These are phyloP conservation scores for Polydrusus cervinus DNA, from an alignment of 2,888 invertebrate species.

Conservation along the genomic window DNA sequence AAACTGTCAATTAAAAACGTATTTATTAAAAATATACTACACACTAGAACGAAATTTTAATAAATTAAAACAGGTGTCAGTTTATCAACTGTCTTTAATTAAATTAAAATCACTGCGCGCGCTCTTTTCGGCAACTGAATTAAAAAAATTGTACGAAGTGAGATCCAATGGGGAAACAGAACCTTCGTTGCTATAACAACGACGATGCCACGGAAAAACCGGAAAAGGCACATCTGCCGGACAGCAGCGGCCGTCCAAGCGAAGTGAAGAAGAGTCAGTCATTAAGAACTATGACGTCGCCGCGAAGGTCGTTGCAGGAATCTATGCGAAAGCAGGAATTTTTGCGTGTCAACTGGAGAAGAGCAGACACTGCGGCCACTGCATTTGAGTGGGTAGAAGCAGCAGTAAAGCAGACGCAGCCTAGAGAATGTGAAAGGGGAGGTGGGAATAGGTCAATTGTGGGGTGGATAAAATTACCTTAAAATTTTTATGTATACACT, in stretches of 20 bases:
- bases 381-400: slow-evolving; percentile 26
- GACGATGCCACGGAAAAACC: slow-evolving; percentile 28
- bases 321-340: slow-evolving; percentile 42
- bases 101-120: slow-evolving; percentile 23
- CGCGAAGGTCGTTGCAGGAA: slow-evolving; percentile 29
- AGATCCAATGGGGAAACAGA: slow-evolving; percentile 17
- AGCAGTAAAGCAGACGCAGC: slow-evolving; percentile 15
- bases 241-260: slow-evolving; percentile 34
- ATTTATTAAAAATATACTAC: neutral
- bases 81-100: slow-evolving; percentile 17
- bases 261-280: slow-evolving; percentile 37
- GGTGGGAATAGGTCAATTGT: slow-evolving; percentile 38
- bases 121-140: slow-evolving; percentile 12
- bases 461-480: slow-evolving; percentile 22
- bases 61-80: slow-evolving; percentile 10
- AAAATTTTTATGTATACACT: neutral
- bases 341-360: slow-evolving; percentile 28
- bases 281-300: slow-evolving; percentile 29
- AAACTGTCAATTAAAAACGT: neutral
- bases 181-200: slow-evolving; percentile 25
- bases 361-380: slow-evolving; percentile 23
- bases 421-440: slow-evolving; percentile 27
- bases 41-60: neutral
- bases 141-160: neutral
- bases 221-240: slow-evolving; percentile 33